Conservation (phyloP, 2,113 vertebrate genomes). For the Anguilla japonica region DNA sequence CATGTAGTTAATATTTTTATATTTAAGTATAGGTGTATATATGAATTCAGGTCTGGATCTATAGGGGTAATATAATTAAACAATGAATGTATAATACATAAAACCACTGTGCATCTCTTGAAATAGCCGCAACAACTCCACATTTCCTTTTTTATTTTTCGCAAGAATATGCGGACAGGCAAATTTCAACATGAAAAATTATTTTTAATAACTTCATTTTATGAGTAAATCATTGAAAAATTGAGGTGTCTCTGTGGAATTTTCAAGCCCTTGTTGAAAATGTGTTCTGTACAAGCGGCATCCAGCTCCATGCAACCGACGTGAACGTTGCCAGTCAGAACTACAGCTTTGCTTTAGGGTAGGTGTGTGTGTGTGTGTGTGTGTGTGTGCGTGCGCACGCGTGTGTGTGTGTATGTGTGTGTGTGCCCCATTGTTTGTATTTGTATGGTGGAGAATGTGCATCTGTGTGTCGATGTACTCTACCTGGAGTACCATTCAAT, state of each 20-base stretch:
- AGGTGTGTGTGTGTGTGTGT: too few species aligned
- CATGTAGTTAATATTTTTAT: background rate
- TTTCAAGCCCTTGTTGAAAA: background rate
- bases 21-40: background rate
- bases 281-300: background rate
- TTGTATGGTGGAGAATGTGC: background rate
- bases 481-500: background rate
- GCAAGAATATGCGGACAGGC: background rate
- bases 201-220: slow-evolving; percentile 5
- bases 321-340: background rate
- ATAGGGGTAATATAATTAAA: background rate
- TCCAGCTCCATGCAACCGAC: background rate
- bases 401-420: slow-evolving; percentile 22
- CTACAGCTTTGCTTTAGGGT: too few species aligned
- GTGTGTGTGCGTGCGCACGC: background rate
- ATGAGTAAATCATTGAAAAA: slow-evolving; percentile 18
- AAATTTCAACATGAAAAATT: slow-evolving; percentile 24
- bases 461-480: background rate
- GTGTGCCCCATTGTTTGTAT: background rate
- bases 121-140: slow-evolving; percentile 12
- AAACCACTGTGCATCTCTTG: background rate
- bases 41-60: background rate
- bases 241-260: background rate
- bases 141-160: background rate
- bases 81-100: background rate